Percentiles rank a stretch among this genome's conserved stretches.
phyloP scores from a whole-genome alignment of 2,888 invertebrate genomes.

The Macrosoma leucophasiata region DNA sequence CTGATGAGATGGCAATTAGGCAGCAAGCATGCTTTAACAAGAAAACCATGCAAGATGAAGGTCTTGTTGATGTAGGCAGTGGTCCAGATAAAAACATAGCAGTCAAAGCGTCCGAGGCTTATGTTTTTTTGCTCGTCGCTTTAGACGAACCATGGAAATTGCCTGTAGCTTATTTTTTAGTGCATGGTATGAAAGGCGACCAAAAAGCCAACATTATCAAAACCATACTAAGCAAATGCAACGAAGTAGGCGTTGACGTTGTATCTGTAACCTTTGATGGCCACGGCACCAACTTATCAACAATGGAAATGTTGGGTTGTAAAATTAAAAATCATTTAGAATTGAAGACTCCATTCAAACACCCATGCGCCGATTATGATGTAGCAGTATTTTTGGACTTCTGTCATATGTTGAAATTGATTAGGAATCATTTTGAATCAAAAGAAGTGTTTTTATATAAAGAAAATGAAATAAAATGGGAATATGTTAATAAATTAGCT shows the following conservation, averaged over 20 bases:
- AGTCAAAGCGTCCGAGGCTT: conserved; percentile 15
- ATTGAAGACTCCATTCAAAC: conserved; percentile 17
- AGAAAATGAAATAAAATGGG: neutral
- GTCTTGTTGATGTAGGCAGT: conserved; percentile 4
- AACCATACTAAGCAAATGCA: conserved; percentile 15
- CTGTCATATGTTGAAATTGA: conserved; percentile 23
- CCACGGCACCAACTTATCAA: conserved; percentile 18
- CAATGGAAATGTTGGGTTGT: conserved; percentile 23
- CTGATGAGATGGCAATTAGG: conserved; percentile 12
- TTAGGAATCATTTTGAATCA: conserved; percentile 19
- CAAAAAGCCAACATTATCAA: conserved; percentile 25
- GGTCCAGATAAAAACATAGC: neutral
- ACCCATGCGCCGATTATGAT: conserved; percentile 11
- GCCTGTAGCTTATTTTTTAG: conserved; percentile 33
- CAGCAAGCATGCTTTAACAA: conserved; percentile 2
- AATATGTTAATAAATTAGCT: neutral
- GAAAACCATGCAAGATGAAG: conserved; percentile 8
- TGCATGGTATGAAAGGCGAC: conserved; percentile 24
- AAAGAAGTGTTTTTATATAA: conserved; percentile 6
- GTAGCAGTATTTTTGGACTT: conserved; percentile 25
- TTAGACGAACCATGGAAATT: conserved; percentile 30
- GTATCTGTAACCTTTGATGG: conserved; percentile 27
- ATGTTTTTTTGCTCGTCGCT: conserved; percentile 19
- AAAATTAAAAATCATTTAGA: conserved; percentile 5
- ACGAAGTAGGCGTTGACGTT: conserved; percentile 23